These are phyloP conservation scores for Hemiscyllium ocellatum DNA, from an alignment of 2,113 vertebrate species.

Conservation along the genomic window DNA sequence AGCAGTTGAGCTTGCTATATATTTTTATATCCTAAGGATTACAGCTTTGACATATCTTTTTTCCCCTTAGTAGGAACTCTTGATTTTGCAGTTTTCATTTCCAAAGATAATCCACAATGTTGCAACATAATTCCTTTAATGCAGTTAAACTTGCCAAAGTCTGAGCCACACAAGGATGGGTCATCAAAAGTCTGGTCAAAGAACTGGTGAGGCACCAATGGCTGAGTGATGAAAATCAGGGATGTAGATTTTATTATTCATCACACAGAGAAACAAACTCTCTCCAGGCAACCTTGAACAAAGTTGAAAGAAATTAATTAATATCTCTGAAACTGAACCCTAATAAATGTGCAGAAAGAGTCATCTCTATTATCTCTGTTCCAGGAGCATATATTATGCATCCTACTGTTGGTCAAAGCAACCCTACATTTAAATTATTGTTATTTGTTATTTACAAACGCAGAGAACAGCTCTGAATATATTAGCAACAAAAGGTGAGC, in stretches of 20 bases:
- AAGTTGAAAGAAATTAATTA: background rate
- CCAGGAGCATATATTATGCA: background rate
- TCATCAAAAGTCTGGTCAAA: background rate
- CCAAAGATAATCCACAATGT: background rate
- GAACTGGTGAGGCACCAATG: background rate
- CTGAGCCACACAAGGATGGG: background rate
- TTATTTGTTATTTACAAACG: background rate
- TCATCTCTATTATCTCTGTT: background rate
- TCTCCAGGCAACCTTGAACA: background rate
- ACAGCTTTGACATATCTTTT: background rate
- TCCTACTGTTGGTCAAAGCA: background rate
- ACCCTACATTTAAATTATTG: background rate
- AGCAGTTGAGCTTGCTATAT: background rate
- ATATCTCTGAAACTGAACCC: background rate
- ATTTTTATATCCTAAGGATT: background rate
- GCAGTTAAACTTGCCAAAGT: background rate
- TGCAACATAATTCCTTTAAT: background rate
- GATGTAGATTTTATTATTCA: background rate
- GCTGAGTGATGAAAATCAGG: background rate
- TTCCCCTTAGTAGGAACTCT: background rate
- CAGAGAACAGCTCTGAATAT: background rate
- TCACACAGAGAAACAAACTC: background rate
- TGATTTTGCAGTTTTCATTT: background rate
- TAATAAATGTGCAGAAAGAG: background rate
- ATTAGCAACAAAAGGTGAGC: background rate